These are phyloP conservation scores for Eupithecia vulgata DNA, from an alignment of 2,888 invertebrate species.

Conservation along the genomic window DNA sequence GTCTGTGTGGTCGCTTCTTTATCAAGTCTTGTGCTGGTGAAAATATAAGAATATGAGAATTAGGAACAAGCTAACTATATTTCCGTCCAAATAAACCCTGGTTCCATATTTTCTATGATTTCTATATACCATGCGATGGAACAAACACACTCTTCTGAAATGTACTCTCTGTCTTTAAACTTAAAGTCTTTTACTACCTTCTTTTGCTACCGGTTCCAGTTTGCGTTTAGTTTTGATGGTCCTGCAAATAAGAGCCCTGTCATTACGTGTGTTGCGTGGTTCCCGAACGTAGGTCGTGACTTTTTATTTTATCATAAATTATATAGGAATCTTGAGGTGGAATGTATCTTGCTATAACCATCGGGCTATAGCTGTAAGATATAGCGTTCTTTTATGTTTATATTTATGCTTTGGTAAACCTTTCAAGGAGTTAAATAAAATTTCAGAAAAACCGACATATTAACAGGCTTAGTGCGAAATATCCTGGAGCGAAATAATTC, in stretches of 20 bases:
- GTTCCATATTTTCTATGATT: neutral
- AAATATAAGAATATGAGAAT: no score
- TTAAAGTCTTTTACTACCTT: neutral
- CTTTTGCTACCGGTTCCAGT: neutral
- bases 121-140: neutral
- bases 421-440: neutral
- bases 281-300: constrained; percentile 20
- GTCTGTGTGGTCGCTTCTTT: no score
- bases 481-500: no score
- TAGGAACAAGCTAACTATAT: constrained; percentile 23
- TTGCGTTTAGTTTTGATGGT: neutral
- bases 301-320: constrained; percentile 30
- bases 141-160: neutral
- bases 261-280: constrained; percentile 34
- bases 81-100: neutral
- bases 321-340: constrained; percentile 1
- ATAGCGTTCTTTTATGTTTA: no score
- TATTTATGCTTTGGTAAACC: neutral
- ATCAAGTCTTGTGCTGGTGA: no score
- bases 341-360: constrained; percentile 1
- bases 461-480: no score
- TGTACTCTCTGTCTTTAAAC: neutral
- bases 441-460: neutral
- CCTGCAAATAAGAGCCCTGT: constrained; percentile 4
- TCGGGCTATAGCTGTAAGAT: neutral